Evolutionary conservation across 2,797 vertebrate genomes (phyloP).

Genomic region (Acipenser transmontanus): DNA sequence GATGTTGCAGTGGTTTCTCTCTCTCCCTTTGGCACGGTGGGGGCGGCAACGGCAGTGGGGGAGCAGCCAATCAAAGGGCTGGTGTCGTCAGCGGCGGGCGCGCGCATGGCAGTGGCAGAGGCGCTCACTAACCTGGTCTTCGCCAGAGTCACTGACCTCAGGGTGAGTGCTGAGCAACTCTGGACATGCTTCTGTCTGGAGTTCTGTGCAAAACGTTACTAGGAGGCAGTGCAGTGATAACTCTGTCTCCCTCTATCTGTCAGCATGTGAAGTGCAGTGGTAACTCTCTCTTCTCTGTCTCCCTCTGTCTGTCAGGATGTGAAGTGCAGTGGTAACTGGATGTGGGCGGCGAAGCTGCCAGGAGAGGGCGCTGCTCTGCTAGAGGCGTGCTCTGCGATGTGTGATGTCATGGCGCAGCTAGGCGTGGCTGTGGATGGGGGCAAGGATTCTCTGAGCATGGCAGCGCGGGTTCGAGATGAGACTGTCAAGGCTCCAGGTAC

Average conservation of each 20-base stretch:
- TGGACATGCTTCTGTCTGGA: background rate
- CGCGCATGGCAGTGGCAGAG: slow-evolving; percentile 81
- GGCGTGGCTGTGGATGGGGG: slow-evolving; percentile 85
- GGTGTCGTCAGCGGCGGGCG: slow-evolving; percentile 69
- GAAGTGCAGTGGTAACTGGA: slow-evolving; percentile 94
- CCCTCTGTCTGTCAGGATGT: slow-evolving; percentile 64
- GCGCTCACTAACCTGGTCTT: slow-evolving; percentile 89
- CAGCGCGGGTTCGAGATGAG: slow-evolving; percentile 70
- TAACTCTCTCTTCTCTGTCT: background rate
- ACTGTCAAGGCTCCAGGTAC: slow-evolving; percentile 83
- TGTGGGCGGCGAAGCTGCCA: slow-evolving; percentile 85
- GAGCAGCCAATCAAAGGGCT: slow-evolving; percentile 90
- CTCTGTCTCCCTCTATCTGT: background rate
- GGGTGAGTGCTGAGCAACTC: slow-evolving; percentile 45
- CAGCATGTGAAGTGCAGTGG: background rate
- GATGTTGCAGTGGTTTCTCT: slow-evolving; percentile 84
- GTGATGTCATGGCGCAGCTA: slow-evolving; percentile 68
- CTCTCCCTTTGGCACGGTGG: slow-evolving; percentile 68
- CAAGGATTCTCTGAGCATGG: slow-evolving; percentile 94
- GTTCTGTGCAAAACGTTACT: background rate
- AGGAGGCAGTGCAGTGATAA: too few species aligned
- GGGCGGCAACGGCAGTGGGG: slow-evolving; percentile 80
- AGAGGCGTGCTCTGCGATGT: slow-evolving; percentile 77
- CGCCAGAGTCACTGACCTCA: slow-evolving; percentile 71
- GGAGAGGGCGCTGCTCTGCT: slow-evolving; percentile 75